Base-by-base conservation (phyloP, 2,797 vertebrate genomes). In the Epinephelus malabaricus region DNA sequence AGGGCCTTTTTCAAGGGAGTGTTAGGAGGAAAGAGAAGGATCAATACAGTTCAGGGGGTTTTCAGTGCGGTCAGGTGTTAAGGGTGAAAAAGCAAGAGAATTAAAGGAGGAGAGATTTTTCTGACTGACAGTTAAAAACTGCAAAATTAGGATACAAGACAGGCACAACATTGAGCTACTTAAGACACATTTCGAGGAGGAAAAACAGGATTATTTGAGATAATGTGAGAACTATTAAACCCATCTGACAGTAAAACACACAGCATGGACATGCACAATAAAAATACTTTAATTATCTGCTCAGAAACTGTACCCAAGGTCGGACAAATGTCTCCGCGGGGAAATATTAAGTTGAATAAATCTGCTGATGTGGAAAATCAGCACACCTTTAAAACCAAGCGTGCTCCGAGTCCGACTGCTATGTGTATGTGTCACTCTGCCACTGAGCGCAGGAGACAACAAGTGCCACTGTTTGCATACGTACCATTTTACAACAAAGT, bases 21-120 rank as follows among this genome's bases (percentile, higher is more conserved):
- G 84, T 90, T 83, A 91, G 78, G 34, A 87, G 82, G 77, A 84
- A 81, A 89, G 67, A 85, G 71, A 86, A 81, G 75, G 67, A 85
- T 87, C 60, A 50, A 86, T 88, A 85, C 25, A 87, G 81, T 69
- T 43, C 60, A 85, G 62, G 58, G 55, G 78, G 55, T 85, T 76
- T 47, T 73, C 68, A 89, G 87, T 84, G 87, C 82, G 88, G 86
- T 89, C 69, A 86, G 65, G 80, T 87, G 90, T 95, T 92, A 92
- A 19, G 69, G 49, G 71, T 74, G 78, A 89, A 85, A 76, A 91
- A 43, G 90, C 80, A 87, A 88, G 78, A 88, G 81, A 80, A 55
- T 45, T 78, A 76, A 85, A 78, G 74, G 87, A 80, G 61, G 82
- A 40, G 58, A 2, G 13, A 25, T 78, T 82, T 75, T 76, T 85